These are phyloP conservation scores for Asarcornis scutulata DNA, from an alignment of 2,113 vertebrate genomes.

Conservation along the genomic window DNA sequence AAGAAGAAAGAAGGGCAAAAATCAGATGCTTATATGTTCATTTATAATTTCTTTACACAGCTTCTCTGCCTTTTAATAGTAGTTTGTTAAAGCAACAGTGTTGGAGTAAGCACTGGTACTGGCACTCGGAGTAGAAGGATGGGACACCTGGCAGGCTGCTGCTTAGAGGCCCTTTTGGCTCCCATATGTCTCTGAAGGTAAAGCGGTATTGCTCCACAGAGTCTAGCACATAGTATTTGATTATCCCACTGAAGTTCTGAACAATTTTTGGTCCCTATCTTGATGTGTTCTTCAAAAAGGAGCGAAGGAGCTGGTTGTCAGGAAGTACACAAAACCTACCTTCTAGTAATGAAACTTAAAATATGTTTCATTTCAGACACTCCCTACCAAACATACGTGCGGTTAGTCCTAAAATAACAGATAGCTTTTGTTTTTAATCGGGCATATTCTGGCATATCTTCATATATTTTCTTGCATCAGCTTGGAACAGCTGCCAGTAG, in stretches of 20 bases:
- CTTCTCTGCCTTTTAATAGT: not conserved
- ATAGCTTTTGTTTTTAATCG: not conserved
- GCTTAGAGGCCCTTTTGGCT: not conserved
- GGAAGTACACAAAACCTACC: not conserved
- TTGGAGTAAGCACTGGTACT: too few species aligned
- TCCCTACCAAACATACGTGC: not conserved
- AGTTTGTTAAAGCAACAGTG: not conserved
- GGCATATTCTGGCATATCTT: not conserved
- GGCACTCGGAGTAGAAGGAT: fast-evolving
- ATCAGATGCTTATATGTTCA: not conserved
- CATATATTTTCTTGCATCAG: not conserved
- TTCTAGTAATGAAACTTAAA: not conserved
- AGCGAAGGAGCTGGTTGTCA: not conserved
- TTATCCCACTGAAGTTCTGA: not conserved
- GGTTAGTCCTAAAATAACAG: not conserved
- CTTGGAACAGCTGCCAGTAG: not conserved
- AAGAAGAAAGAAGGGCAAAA: not conserved
- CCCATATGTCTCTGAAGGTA: not conserved
- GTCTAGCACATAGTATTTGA: not conserved
- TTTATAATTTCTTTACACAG: not conserved
- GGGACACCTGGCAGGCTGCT: not conserved
- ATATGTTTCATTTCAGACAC: not conserved
- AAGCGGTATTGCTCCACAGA: not conserved
- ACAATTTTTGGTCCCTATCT: not conserved
- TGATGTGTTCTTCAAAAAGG: not conserved